Conservation (phyloP, 2,888 invertebrate species). For the Caenorhabditis sinica region DNA sequence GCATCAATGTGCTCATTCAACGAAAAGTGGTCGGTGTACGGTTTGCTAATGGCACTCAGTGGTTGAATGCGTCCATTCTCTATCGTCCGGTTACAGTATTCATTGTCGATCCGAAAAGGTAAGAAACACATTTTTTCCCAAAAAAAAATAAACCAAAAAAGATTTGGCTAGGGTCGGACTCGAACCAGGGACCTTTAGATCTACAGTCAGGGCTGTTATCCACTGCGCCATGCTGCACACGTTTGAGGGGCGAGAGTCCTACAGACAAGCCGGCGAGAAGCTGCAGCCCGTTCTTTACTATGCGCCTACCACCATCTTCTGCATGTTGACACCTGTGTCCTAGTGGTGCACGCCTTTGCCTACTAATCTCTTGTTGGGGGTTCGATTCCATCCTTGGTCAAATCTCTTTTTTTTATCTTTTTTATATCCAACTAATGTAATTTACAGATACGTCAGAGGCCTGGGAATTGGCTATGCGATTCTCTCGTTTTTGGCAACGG, state of each 20-base stretch:
- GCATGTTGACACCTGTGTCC: not conserved
- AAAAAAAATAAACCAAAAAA: not conserved
- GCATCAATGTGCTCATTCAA: not conserved
- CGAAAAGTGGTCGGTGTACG: not conserved
- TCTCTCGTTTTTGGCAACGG: not conserved
- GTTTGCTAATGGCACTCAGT: not conserved
- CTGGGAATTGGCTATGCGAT: not conserved
- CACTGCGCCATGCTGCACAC: not conserved
- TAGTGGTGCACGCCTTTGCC: not conserved
- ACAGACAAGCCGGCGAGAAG: not conserved
- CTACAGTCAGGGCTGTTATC: too few relatives aligned
- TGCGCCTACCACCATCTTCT: not conserved
- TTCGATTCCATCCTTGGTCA: not conserved
- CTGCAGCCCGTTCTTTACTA: not conserved
- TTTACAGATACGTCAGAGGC: not conserved
- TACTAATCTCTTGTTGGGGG: not conserved
- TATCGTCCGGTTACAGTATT: not conserved
- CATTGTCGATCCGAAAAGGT: conserved; percentile 1
- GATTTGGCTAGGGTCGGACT: too few relatives aligned
- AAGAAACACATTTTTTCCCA: not conserved
- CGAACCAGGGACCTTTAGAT: too few relatives aligned
- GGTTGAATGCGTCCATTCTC: not conserved
- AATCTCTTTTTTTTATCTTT: not conserved
- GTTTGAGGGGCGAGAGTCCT: too few relatives aligned
- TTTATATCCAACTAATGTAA: not conserved